Evolutionary conservation across 1,140 invertebrate genomes (phyloP), one percentile per base, ranked within the genome.

Genomic region (Drosophila leontia): DNA sequence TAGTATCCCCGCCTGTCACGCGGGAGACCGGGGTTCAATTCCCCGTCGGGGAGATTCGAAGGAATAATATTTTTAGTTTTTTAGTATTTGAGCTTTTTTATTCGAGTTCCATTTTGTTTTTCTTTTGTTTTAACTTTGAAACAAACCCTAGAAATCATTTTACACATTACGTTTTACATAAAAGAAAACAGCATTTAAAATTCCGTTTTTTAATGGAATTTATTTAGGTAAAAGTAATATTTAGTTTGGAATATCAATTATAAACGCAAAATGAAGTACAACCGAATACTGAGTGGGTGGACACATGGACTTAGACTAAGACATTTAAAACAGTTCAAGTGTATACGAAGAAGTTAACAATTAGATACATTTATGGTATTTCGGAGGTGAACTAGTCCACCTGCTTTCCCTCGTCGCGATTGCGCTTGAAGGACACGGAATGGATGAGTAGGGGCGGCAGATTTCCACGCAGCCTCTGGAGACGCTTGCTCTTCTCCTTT

Each of bases 1-100:
- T 62, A 93, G 93, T 93, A 93, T 93, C 93, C 92, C 93, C 93
- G 93, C 93, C 93, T 93, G 93, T 93, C 93, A 93, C 93, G 93
- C 93, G 93, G 93, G 92, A 93, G 93, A 93, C 93, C 92, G 93
- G 93, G 93, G 93, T 93, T 93, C 93, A 93, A 93, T 93, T 93
- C 93, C 93, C 93, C 92, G 93, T 91, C 93, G 93, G 93, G 93
- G 92, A 93, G 93, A 26, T 93, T 50, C 15, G 15, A 6, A 9
- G 8, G 13, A 17, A 32, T 32, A 26, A 3, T 23, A 0, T 15
- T 15, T n/a, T 29, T 48, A n/a, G 29, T 48, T 39, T 13, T 65
- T 23, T 19, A 34, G 0, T 23, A 23, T 23, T 23, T 23, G 23
- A 2, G 0, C 23, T 8, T 9, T 7, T 4, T n/a, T 19, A 48